These are phyloP conservation scores for Drosophila suboccidentalis DNA, from an alignment of 2,888 invertebrate species.

Conservation along the genomic window DNA sequence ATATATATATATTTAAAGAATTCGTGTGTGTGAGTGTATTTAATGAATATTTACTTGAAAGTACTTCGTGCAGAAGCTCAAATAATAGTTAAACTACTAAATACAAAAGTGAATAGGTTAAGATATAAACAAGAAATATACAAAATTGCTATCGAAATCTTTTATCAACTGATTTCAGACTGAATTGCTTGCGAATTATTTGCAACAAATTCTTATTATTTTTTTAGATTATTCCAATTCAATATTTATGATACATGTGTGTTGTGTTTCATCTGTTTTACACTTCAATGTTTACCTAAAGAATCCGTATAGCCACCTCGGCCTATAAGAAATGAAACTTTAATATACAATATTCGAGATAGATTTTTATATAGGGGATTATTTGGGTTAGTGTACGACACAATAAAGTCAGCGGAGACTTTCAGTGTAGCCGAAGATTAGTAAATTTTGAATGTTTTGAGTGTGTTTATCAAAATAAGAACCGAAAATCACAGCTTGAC, in stretches of 20 bases:
- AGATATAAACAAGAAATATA: slow-evolving; percentile 3
- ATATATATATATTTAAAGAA: neutral
- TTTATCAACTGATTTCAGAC: neutral
- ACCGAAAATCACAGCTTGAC: slow-evolving; percentile 44
- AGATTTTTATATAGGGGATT: neutral
- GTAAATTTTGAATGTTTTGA: neutral
- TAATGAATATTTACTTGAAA: slow-evolving; percentile 6
- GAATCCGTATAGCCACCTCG: slow-evolving; percentile 68
- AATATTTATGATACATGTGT: slow-evolving; percentile 16
- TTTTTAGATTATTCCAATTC: neutral
- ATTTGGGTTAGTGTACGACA: slow-evolving; percentile 42
- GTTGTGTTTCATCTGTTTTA: slow-evolving; percentile 16
- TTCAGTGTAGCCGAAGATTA: slow-evolving; percentile 21
- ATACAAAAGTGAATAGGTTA: slow-evolving; percentile 2
- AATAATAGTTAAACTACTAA: slow-evolving; percentile 12
- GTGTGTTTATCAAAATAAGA: slow-evolving; percentile 21
- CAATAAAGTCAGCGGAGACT: slow-evolving; percentile 38
- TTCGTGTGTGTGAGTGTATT: slow-evolving; percentile 5
- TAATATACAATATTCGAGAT: slow-evolving; percentile 53
- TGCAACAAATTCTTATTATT: neutral
- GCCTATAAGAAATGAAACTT: slow-evolving; percentile 80
- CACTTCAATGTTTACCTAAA: slow-evolving; percentile 74
- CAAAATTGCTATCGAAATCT: slow-evolving; percentile 6
- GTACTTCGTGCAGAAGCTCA: slow-evolving; percentile 29
- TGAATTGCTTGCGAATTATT: neutral